Evolutionary conservation across 2,797 vertebrate genomes (phyloP).

Genomic region (Gallirallus australis): DNA sequence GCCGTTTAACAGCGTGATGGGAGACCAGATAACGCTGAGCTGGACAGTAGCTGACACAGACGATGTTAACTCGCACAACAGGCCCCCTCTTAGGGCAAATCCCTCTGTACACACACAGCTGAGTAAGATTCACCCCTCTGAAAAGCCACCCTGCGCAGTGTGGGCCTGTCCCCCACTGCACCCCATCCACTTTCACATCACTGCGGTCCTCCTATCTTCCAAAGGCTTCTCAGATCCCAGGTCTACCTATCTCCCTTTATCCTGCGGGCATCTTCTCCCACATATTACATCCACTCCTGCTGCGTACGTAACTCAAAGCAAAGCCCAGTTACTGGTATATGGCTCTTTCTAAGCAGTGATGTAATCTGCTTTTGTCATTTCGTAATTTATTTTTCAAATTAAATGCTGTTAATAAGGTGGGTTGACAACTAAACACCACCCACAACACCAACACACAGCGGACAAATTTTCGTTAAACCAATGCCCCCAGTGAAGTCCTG

Average conservation of each 20-base stretch:
- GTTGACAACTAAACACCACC: neutral
- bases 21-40: neutral
- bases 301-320: neutral
- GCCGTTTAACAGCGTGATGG: rapidly evolving
- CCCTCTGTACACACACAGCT: rapidly evolving
- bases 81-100: too few relatives aligned
- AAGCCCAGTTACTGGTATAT: neutral
- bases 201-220: neutral
- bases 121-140: neutral
- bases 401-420: neutral
- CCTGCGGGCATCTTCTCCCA: neutral
- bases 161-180: neutral
- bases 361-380: neutral
- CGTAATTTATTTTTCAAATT: neutral
- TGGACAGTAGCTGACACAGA: neutral
- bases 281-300: neutral
- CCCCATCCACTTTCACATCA: too few relatives aligned
- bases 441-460: rapidly evolving
- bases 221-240: neutral
- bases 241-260: neutral
- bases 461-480: neutral
- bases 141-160: neutral
- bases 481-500: neutral
- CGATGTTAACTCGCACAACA: rapidly evolving
- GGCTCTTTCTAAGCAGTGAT: neutral